These are phyloP conservation scores for Sitophilus oryzae DNA, from an alignment of 1,140 invertebrate species.

Conservation along the genomic window DNA sequence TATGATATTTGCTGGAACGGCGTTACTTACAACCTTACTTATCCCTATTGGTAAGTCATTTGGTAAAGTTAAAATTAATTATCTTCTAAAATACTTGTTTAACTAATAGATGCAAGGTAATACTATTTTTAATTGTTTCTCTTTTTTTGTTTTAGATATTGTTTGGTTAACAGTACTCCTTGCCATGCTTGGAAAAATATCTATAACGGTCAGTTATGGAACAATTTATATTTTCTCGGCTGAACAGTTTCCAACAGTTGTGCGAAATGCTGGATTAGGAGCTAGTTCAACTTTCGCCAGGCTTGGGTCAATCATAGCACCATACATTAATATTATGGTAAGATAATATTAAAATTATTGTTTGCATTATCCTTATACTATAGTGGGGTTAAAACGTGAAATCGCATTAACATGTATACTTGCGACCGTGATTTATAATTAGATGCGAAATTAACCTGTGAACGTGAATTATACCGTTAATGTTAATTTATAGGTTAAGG, in stretches of 20 bases:
- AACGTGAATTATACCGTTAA: no score
- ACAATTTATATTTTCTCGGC: conserved; percentile 74
- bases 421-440: no score
- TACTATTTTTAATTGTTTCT: no score
- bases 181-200: conserved; percentile 75
- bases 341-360: not conserved
- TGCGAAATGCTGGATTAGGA: conserved; percentile 71
- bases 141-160: conserved; percentile 46
- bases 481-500: no score
- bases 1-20: conserved; percentile 61
- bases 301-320: conserved; percentile 69
- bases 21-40: conserved; percentile 52
- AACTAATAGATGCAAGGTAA: no score
- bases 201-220: conserved; percentile 74
- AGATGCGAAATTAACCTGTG: no score
- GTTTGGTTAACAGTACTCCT: conserved; percentile 56
- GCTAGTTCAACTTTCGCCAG: conserved; percentile 69
- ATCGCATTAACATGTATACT: not conserved
- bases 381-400: not conserved
- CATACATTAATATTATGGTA: conserved; percentile 60
- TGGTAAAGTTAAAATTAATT: not conserved
- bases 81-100: not conserved
- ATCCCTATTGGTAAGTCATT: conserved; percentile 49
- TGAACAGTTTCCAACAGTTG: conserved; percentile 77
- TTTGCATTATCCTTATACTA: not conserved